Conservation (phyloP, 2,888 invertebrate species). For the Agapostemon virescens region DNA sequence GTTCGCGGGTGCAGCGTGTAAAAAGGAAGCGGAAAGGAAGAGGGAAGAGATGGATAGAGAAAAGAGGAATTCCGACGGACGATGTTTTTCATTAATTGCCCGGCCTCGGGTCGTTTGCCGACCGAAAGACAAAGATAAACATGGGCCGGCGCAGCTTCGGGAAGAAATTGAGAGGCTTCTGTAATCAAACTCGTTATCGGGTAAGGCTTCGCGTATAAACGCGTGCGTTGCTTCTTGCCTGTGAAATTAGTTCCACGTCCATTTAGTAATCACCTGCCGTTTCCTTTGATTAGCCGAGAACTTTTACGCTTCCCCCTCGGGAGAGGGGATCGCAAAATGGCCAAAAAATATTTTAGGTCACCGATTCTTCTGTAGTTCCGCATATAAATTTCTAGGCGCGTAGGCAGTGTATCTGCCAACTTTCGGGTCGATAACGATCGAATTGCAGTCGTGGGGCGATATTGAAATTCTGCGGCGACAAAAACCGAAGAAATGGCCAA, state of each 20-base stretch:
- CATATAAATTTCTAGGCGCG: no score
- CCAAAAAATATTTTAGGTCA: no score
- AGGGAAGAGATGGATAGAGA: background rate
- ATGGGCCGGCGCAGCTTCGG: slow-evolving; percentile 54
- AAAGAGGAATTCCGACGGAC: slow-evolving; percentile 29
- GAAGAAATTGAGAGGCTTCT: slow-evolving; percentile 62
- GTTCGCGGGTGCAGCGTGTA: slow-evolving; percentile 16
- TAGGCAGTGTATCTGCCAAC: no score
- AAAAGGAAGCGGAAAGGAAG: slow-evolving; percentile 14
- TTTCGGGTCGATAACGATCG: no score
- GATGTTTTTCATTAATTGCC: slow-evolving; percentile 69
- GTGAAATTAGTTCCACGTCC: slow-evolving; percentile 64
- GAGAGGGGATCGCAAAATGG: no score
- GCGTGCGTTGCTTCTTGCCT: slow-evolving; percentile 33
- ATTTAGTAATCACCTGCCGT: slow-evolving; percentile 68
- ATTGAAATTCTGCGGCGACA: no score
- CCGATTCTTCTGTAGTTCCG: no score
- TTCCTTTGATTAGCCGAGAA: slow-evolving; percentile 68
- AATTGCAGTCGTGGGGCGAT: no score
- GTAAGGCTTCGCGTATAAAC: slow-evolving; percentile 49
- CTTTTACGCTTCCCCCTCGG: slow-evolving; percentile 43
- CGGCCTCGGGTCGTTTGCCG: slow-evolving; percentile 58
- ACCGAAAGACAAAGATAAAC: slow-evolving; percentile 67
- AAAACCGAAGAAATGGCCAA: no score
- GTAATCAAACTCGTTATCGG: slow-evolving; percentile 70